These are phyloP conservation scores for Leptobrachium ailaonicum DNA, from an alignment of 2,113 vertebrate genomes.

Conservation along the genomic window DNA sequence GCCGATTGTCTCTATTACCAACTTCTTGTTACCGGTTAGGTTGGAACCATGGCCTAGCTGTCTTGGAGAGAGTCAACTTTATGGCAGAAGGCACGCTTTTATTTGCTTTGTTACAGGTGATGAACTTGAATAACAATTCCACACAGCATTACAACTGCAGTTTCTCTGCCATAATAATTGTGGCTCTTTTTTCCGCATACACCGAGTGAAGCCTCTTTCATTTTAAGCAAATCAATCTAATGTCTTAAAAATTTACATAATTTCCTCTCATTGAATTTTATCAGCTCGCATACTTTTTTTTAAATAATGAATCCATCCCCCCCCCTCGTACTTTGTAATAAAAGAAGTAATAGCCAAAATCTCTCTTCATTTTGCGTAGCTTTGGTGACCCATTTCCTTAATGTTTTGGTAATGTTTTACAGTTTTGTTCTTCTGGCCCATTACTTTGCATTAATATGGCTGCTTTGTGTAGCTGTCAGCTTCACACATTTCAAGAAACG, in stretches of 20 bases:
- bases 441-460: constrained; percentile 33
- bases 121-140: constrained; percentile 66
- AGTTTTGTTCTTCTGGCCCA: constrained; percentile 41
- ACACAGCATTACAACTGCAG: constrained; percentile 65
- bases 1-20: too few relatives aligned
- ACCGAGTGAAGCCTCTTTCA: constrained; percentile 56
- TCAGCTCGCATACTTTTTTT: constrained; percentile 58
- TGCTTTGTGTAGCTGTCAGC: constrained; percentile 16
- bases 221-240: constrained; percentile 65
- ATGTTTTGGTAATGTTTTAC: constrained; percentile 58
- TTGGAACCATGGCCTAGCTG: too few relatives aligned
- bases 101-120: constrained; percentile 32
- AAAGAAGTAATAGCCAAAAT: constrained; percentile 64
- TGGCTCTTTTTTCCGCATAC: constrained; percentile 57
- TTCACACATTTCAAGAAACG: constrained; percentile 19
- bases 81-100: too few relatives aligned
- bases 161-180: constrained; percentile 71
- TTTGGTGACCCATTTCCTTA: constrained; percentile 59
- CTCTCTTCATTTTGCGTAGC: constrained; percentile 62
- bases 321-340: constrained; percentile 67
- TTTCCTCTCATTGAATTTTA: constrained; percentile 56
- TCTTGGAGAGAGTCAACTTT: too few relatives aligned
- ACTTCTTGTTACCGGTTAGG: too few relatives aligned
- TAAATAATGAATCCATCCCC: constrained; percentile 64
- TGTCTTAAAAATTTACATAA: constrained; percentile 61